phyloP scores from a whole-genome alignment of 2,113 vertebrate species.

The Hyla sarda region DNA sequence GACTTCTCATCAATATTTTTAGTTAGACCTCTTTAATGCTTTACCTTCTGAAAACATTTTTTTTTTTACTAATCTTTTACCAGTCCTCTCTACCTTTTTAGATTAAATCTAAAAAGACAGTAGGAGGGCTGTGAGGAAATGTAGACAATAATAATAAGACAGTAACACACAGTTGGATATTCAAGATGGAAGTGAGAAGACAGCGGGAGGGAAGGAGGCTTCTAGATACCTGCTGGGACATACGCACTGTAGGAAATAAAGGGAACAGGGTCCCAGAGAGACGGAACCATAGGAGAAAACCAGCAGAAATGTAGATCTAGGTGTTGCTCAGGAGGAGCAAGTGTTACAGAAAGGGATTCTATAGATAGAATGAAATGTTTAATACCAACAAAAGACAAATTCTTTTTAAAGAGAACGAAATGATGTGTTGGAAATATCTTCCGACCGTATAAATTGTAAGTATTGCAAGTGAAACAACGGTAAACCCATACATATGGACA shows the following conservation, averaged over 20 bases:
- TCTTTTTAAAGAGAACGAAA: background rate
- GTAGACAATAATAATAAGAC: slow-evolving; percentile 36
- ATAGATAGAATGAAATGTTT: slow-evolving; percentile 19
- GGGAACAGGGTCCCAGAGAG: slow-evolving; percentile 28
- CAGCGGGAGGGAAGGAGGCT: slow-evolving; percentile 33
- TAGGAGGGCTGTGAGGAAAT: slow-evolving; percentile 30
- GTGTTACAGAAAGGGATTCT: background rate
- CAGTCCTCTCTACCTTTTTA: slow-evolving; percentile 10
- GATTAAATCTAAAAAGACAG: slow-evolving; percentile 38
- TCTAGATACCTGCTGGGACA: slow-evolving; percentile 43
- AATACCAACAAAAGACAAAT: background rate
- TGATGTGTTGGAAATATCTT: too few relatives aligned
- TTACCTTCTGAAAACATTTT: background rate
- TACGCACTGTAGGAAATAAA: slow-evolving; percentile 33
- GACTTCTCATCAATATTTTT: background rate
- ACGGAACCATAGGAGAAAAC: background rate
- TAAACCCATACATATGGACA: too few relatives aligned
- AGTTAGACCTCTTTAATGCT: background rate
- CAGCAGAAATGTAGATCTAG: background rate
- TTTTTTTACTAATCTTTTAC: background rate
- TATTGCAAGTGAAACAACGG: background rate
- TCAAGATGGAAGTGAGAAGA: slow-evolving; percentile 33
- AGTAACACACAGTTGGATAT: slow-evolving; percentile 19
- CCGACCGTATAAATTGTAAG: too few relatives aligned
- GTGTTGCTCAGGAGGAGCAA: background rate